These are phyloP conservation scores for Rapana venosa DNA, from an alignment of 2,888 invertebrate genomes.

Conservation along the genomic window DNA sequence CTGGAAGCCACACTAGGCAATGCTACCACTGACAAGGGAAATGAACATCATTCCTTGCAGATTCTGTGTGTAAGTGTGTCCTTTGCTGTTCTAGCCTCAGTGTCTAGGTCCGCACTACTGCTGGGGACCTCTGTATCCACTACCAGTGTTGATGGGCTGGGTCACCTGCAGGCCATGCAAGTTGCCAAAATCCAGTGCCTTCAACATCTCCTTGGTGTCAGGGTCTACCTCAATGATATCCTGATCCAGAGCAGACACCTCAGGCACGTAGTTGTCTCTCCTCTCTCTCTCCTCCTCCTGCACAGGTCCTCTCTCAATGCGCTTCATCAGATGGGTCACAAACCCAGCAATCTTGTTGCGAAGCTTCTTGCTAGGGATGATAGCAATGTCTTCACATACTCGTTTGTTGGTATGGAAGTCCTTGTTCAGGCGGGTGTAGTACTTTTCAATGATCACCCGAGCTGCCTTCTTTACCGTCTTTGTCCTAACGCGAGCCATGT, in stretches of 20 bases:
- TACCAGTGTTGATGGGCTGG: slow-evolving; percentile 82
- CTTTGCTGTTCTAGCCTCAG: too few relatives aligned
- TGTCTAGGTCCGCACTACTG: not conserved
- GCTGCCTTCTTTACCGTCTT: slow-evolving; percentile 99
- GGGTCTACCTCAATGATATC: slow-evolving; percentile 98
- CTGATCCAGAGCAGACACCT: slow-evolving; percentile 91
- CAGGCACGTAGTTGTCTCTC: slow-evolving; percentile 99
- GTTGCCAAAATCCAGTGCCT: slow-evolving; percentile 95
- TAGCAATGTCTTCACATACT: slow-evolving; percentile 99
- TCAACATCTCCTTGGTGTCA: slow-evolving; percentile 99
- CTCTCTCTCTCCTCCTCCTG: slow-evolving; percentile 99
- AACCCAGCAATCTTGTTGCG: slow-evolving; percentile 99
- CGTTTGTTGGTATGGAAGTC: slow-evolving; percentile 99
- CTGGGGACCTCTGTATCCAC: slow-evolving; percentile 35
- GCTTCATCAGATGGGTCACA: slow-evolving; percentile 99
- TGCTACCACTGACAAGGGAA: slow-evolving; percentile 24
- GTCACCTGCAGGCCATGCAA: slow-evolving; percentile 94
- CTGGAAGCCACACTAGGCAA: not conserved
- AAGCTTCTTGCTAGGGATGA: slow-evolving; percentile 98
- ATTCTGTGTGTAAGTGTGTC: too few relatives aligned
- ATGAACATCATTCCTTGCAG: not conserved
- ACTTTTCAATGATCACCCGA: slow-evolving; percentile 99
- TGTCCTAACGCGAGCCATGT: slow-evolving; percentile 95
- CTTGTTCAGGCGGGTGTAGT: slow-evolving; percentile 96
- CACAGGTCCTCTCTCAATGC: slow-evolving; percentile 97